Evolutionary conservation across 1,140 invertebrate genomes (phyloP).

Genomic region (Anadara kagoshimensis): DNA sequence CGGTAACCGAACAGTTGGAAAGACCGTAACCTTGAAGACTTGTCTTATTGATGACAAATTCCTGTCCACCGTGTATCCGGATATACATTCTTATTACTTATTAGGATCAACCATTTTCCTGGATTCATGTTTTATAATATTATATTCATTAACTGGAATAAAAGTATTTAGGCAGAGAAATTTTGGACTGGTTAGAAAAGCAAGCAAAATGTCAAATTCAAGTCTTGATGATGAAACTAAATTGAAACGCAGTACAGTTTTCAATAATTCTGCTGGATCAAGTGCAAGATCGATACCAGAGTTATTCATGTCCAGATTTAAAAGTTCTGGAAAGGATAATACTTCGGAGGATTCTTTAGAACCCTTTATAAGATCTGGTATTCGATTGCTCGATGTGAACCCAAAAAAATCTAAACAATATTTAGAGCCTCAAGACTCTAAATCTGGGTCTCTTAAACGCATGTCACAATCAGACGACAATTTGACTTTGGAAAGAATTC

Average conservation of each 20-base stretch:
- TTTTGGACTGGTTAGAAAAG: constrained; percentile 11
- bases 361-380: too few species aligned
- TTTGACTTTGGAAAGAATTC: too few species aligned
- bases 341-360: too few species aligned
- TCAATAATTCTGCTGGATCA: too few species aligned
- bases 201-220: neutral
- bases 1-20: neutral
- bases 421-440: too few species aligned
- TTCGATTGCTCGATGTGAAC: neutral
- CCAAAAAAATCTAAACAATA: neutral
- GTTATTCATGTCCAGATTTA: too few species aligned
- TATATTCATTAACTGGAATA: constrained; percentile 21
- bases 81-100: constrained; percentile 20
- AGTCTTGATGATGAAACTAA: too few species aligned
- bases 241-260: too few species aligned
- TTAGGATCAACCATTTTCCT: constrained; percentile 18
- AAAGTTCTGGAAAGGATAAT: too few species aligned
- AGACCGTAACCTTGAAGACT: constrained; percentile 1
- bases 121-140: constrained; percentile 10
- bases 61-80: neutral
- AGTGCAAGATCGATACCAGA: too few species aligned
- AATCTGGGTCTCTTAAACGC: too few species aligned
- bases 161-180: constrained; percentile 7
- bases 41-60: constrained; percentile 27
- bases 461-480: too few species aligned